Evolutionary conservation across 2,888 invertebrate species (phyloP).

Genomic region (Dendrolimus houi): DNA sequence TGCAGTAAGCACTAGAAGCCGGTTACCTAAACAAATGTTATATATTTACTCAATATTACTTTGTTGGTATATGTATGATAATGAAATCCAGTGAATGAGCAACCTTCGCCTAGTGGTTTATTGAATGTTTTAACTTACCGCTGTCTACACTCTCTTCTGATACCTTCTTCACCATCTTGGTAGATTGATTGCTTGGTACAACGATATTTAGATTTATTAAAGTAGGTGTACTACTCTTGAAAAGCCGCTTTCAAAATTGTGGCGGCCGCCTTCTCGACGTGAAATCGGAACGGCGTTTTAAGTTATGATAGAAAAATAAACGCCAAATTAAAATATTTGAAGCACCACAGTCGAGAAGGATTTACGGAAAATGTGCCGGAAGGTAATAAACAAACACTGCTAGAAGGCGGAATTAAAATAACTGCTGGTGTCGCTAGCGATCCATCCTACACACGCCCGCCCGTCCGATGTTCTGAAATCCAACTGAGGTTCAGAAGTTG

Average conservation of each 20-base stretch:
- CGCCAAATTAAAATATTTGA: constrained; percentile 48
- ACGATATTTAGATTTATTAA: constrained; percentile 53
- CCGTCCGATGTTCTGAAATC: constrained; percentile 75
- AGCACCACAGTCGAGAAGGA: constrained; percentile 73
- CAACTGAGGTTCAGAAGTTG: constrained; percentile 50
- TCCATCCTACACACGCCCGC: constrained; percentile 75
- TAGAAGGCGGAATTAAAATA: constrained; percentile 78
- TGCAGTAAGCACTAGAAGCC: not conserved
- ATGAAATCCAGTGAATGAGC: not conserved
- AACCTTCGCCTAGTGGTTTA: not conserved
- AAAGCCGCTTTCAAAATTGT: constrained; percentile 75
- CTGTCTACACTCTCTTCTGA: constrained; percentile 75
- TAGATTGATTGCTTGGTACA: constrained; percentile 60
- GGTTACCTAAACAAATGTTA: not conserved
- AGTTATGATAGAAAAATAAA: constrained; percentile 49
- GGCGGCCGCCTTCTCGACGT: constrained; percentile 70
- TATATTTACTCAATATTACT: not conserved
- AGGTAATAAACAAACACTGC: constrained; percentile 72
- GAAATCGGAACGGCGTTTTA: constrained; percentile 68
- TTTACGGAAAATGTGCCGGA: constrained; percentile 63
- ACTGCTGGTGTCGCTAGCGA: constrained; percentile 76
- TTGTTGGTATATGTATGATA: not conserved
- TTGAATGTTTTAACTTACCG: constrained; percentile 44
- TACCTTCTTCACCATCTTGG: constrained; percentile 75
- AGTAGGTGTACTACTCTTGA: constrained; percentile 70